Evolutionary conservation across 30 jellyfish, hydroid and myxozoan species (phyloP).

Genomic region (Nemopilema nomurai): DNA sequence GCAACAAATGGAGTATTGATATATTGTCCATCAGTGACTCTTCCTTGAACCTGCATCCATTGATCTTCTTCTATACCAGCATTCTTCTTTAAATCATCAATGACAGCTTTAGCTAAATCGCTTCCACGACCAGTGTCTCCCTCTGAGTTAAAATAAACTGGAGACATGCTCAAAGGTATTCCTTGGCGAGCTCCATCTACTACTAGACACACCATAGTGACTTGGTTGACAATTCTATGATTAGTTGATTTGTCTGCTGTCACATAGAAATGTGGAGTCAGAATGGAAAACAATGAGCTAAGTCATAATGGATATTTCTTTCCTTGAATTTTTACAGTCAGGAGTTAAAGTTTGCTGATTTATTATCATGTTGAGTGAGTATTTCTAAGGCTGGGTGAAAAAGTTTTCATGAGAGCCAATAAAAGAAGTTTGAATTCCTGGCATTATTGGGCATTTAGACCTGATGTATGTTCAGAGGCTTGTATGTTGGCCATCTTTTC

Average conservation of each 20-base stretch:
- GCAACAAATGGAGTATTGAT: constrained; percentile 14
- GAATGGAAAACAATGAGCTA: too few relatives aligned
- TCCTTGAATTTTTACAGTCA: too few relatives aligned
- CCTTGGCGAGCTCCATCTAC: constrained; percentile 11
- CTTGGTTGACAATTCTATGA: constrained; percentile 38
- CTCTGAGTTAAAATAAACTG: constrained; percentile 14
- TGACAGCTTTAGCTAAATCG: constrained; percentile 22
- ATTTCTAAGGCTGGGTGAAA: too few relatives aligned
- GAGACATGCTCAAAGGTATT: constrained; percentile 21
- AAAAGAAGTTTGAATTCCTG: too few relatives aligned
- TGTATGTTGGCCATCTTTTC: too few relatives aligned
- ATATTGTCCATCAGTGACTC: constrained; percentile 16
- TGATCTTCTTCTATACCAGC: neutral
- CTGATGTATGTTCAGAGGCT: too few relatives aligned
- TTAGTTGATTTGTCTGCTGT: constrained; percentile 52
- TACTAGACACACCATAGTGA: constrained; percentile 18
- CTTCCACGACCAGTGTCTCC: constrained; percentile 30
- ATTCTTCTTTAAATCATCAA: constrained; percentile 4
- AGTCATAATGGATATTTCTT: too few relatives aligned
- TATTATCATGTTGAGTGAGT: too few relatives aligned
- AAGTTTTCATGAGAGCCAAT: too few relatives aligned
- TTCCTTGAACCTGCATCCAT: constrained; percentile 45
- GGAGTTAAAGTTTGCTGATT: too few relatives aligned
- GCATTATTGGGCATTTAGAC: too few relatives aligned
- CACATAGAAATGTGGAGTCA: constrained; percentile 58